Percentiles rank a stretch among this genome's conserved stretches.
These are phyloP conservation scores for Samia ricini DNA, from an alignment of 1,140 invertebrate species.

Conservation along the genomic window DNA sequence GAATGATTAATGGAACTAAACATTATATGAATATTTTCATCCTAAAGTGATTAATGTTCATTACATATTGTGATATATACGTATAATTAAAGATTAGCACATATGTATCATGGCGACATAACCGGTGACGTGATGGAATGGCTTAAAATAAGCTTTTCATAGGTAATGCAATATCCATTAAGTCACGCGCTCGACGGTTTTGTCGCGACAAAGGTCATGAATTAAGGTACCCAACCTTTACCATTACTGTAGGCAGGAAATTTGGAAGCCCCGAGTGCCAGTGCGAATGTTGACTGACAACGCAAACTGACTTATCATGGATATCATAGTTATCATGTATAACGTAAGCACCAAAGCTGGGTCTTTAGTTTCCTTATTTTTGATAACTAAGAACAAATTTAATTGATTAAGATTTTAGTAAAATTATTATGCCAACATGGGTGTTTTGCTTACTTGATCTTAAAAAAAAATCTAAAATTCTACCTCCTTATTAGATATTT, in stretches of 20 bases:
- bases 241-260: conserved; percentile 53
- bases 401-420: too few species aligned
- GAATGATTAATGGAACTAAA: neutral
- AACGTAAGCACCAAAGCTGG: too few species aligned
- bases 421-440: too few species aligned
- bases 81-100: neutral
- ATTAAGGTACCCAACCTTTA: conserved; percentile 42
- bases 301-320: too few species aligned
- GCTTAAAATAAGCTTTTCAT: conserved; percentile 26
- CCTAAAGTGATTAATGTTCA: neutral
- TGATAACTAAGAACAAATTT: too few species aligned
- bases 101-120: neutral
- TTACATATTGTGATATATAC: neutral
- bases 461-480: too few species aligned
- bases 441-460: too few species aligned
- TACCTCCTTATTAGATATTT: too few species aligned
- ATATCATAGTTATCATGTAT: too few species aligned
- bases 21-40: neutral
- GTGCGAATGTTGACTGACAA: neutral
- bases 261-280: conserved; percentile 37
- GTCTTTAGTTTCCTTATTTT: too few species aligned
- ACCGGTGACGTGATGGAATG: conserved; percentile 23
- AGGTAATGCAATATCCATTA: conserved; percentile 41
- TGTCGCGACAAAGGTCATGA: conserved; percentile 38
- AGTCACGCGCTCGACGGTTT: conserved; percentile 31